Percentiles rank a stretch among this genome's conserved stretches.
Evolutionary conservation across 2,113 vertebrate species (phyloP).

Genomic region (Zosterops lateralis): DNA sequence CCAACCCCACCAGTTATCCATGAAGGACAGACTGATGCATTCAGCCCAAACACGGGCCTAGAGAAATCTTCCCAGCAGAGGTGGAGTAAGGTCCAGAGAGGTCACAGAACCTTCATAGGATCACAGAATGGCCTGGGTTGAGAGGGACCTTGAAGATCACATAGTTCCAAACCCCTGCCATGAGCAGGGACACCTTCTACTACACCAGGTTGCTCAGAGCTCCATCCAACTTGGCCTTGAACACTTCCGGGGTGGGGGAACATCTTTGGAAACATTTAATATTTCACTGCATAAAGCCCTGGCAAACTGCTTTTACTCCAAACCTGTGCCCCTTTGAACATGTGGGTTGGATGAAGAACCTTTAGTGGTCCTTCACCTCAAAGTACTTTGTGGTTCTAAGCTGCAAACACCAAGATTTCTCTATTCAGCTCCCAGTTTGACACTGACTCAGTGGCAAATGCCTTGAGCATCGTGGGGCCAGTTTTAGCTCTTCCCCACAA

Average conservation of each 20-base stretch:
- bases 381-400: background rate
- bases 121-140: background rate
- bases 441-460: background rate
- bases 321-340: background rate
- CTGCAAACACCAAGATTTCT: background rate
- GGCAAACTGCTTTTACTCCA: background rate
- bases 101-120: background rate
- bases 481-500: background rate
- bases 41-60: background rate
- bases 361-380: background rate
- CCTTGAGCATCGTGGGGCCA: rapidly evolving
- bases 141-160: background rate
- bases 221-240: background rate
- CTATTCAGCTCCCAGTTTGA: background rate
- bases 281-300: background rate
- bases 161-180: rapidly evolving
- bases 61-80: background rate
- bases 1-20: background rate
- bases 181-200: background rate
- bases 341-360: background rate
- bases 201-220: background rate
- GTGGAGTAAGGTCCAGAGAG: background rate
- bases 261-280: background rate
- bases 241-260: background rate
- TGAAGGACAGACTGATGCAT: background rate